Percentiles rank a stretch among this genome's conserved stretches.
These are phyloP conservation scores for Parnassius orleans DNA, from an alignment of 2,888 invertebrate species.

Conservation along the genomic window DNA sequence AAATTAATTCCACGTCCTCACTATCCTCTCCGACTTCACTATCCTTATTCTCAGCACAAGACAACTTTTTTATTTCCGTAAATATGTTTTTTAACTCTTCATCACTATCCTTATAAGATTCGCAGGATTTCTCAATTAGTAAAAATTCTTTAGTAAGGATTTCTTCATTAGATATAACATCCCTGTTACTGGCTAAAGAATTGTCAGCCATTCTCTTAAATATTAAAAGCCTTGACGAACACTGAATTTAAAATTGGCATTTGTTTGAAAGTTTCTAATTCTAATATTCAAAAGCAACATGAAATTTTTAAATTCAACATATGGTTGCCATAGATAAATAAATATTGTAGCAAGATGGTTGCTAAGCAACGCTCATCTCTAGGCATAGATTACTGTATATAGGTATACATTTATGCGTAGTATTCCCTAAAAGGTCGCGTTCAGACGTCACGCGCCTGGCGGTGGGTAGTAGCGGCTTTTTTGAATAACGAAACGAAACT, in stretches of 20 bases:
- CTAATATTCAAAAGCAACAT: neutral
- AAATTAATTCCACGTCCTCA: slow-evolving; percentile 69
- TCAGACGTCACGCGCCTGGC: too few relatives aligned
- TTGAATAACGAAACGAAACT: too few relatives aligned
- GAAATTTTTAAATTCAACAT: slow-evolving; percentile 10
- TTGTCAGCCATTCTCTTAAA: slow-evolving; percentile 17
- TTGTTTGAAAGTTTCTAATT: neutral
- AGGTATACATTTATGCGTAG: too few relatives aligned
- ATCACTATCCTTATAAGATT: slow-evolving; percentile 69
- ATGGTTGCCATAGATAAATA: too few relatives aligned
- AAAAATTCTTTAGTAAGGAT: slow-evolving; percentile 65
- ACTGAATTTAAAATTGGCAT: neutral
- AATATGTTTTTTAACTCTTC: slow-evolving; percentile 85
- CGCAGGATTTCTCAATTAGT: slow-evolving; percentile 65
- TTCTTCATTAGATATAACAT: slow-evolving; percentile 38
- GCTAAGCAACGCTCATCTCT: too few relatives aligned
- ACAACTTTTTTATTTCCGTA: slow-evolving; percentile 83
- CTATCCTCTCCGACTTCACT: slow-evolving; percentile 53
- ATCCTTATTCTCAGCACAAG: slow-evolving; percentile 50
- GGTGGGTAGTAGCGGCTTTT: too few relatives aligned
- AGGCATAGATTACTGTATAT: too few relatives aligned
- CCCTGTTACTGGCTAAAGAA: slow-evolving; percentile 14
- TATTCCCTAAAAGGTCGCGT: too few relatives aligned
- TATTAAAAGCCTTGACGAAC: slow-evolving; percentile 1
- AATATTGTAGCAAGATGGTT: too few relatives aligned